Base-by-base conservation (phyloP, 2,113 vertebrate genomes). In the Leptocoma aspasia region DNA sequence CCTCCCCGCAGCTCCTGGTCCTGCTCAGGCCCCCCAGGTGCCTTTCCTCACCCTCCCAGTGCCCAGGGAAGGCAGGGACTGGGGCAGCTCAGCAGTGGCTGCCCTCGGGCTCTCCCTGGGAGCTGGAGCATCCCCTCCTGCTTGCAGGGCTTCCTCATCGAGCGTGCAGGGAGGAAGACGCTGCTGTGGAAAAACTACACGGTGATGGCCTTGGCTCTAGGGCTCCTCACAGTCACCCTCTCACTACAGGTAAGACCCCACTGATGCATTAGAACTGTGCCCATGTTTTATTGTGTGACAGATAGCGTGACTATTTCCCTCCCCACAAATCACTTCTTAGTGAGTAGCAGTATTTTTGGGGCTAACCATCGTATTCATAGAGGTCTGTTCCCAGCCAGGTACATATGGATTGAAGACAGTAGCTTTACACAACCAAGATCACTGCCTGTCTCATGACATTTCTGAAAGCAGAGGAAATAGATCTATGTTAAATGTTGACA, bases 151-250 rank as follows among this genome's bases (percentile, higher is more conserved):
- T 93, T 98, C 92, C 92, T 98, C 7, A 97, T 98, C 30, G 98
- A 98, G 79, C 96, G 66, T 41, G 90, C 96, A 16, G 98, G 98
- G 73, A 98, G 98, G 88, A 98, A 92, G 64, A 47, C 89, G 0
- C 94, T 98, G 86, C 56, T 99, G 13, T 93, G 97, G 94, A 94
- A 94, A 89, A 98, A 95, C 77, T 98, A 98, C 79, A 2, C 89
- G 0, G 79, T 92, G 22, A 98, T 98, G 98, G 94, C 98, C 37
- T 69, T 92, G n/a, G 66, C 92, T 5, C 96, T 98, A 66, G 94
- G 86, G 31, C 92, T 99, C 20, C 98, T 99, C 90, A 99, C 97
- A 30, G 31, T 98, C 82, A 98, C 98, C 0, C 95, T 98, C 66
- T 97, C 96, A 56, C 89, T 98, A 10, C 98, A 99, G 95, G 98